These are phyloP conservation scores for Callithrix jacchus DNA, from an alignment of 2,113 vertebrate species.

Conservation along the genomic window DNA sequence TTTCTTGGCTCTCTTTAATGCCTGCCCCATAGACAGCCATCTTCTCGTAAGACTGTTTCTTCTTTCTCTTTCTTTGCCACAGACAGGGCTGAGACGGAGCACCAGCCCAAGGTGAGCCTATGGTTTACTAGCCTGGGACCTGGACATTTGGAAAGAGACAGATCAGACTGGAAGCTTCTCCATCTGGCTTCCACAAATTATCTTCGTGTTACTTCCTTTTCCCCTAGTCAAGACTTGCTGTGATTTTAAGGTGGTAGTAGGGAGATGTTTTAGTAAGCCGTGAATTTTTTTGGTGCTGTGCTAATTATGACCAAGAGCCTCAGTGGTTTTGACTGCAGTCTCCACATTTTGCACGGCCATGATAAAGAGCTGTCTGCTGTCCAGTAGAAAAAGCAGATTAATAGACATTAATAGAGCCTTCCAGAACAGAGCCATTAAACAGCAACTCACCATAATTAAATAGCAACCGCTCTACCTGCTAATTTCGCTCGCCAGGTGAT, in stretches of 20 bases:
- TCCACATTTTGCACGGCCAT: not conserved
- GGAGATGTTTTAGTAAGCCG: not conserved
- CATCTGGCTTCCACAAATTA: not conserved
- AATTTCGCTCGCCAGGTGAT: constrained; percentile 65
- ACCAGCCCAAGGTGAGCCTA: not conserved
- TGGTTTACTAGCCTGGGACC: not conserved
- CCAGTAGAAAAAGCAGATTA: constrained; percentile 25
- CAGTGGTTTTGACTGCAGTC: not conserved
- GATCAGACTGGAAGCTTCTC: not conserved
- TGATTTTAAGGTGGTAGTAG: not conserved
- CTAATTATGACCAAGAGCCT: not conserved
- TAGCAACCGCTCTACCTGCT: not conserved
- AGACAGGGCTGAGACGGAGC: not conserved
- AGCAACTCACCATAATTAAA: not conserved
- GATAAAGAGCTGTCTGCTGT: not conserved
- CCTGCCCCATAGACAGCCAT: not conserved
- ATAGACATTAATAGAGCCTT: constrained; percentile 51
- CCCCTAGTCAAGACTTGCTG: not conserved
- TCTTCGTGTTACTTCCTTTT: too few species aligned
- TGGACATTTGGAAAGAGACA: not conserved
- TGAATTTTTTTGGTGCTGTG: not conserved
- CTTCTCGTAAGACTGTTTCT: not conserved
- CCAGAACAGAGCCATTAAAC: constrained; percentile 23
- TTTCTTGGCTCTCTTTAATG: not conserved
- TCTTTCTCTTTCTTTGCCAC: not conserved